Percentiles rank a stretch among this genome's conserved stretches.
These are phyloP conservation scores for Propithecus coquereli DNA, from an alignment of 2,113 vertebrate species.

Conservation along the genomic window DNA sequence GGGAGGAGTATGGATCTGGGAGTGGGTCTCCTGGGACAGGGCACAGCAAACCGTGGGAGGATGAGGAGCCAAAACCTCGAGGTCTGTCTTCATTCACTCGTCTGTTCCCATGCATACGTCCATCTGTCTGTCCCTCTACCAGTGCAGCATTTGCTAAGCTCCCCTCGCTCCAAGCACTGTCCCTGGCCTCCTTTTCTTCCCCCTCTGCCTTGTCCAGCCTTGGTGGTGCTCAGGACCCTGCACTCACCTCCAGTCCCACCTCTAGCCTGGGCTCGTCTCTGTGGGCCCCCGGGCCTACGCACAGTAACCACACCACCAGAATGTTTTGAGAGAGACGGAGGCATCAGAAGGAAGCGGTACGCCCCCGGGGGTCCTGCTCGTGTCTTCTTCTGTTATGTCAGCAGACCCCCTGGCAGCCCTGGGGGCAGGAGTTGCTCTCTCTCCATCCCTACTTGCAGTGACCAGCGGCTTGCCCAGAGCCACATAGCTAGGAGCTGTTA, in stretches of 20 bases:
- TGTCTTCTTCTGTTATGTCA: neutral
- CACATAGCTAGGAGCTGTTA: neutral
- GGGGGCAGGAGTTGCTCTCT: neutral
- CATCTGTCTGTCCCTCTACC: neutral
- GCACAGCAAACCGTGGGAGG: neutral
- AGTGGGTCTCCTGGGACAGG: neutral
- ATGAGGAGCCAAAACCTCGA: neutral
- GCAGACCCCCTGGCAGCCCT: neutral
- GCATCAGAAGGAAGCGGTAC: neutral
- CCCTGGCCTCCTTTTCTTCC: neutral
- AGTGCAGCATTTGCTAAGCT: neutral
- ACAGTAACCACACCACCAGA: neutral
- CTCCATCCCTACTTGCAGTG: neutral
- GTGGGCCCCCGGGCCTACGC: neutral
- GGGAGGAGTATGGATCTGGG: neutral
- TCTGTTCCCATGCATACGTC: neutral
- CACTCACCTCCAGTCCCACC: neutral
- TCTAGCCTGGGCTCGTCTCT: neutral
- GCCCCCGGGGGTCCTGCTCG: accelerated
- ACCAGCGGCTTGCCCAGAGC: no score
- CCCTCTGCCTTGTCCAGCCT: neutral
- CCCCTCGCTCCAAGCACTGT: neutral
- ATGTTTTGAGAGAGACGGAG: neutral
- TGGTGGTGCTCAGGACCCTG: neutral
- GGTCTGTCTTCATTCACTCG: neutral